Base-by-base conservation (phyloP, 1,140 invertebrate species). In the Antheraea pernyi region DNA sequence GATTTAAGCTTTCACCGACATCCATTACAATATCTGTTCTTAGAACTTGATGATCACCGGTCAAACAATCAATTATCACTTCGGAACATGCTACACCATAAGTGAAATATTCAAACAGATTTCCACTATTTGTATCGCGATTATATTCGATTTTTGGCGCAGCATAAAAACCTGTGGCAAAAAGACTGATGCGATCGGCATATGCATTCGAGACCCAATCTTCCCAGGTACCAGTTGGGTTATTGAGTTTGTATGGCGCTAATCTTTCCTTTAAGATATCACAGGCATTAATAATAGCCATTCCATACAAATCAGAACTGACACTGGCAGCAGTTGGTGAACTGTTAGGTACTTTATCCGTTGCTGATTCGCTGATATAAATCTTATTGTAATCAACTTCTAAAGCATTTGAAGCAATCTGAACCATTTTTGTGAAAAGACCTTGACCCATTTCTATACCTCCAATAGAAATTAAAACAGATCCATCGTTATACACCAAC, bases 401-500 rank as follows among this genome's bases (percentile, higher is more conserved):
- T 6, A 96, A 81, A 19, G 88, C 93, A 68, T 92, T 79, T 22
- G 91, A 92, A 9, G 92, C 93, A 6, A 94, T 91, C 93, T 95
- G 94, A 70, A 92, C 85, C 86, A 93, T 91, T 82, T 95, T 96
- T 8, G 95, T 95, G 74, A 95, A 94, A 7, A 96, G 84, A 7
- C 95, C 95, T 86, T 96, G 95, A 9, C 95, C 95, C 95, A 95
- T 95, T 91, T 96, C 95, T 71, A 95, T 93, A 30, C 95, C 95
- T 53, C 94, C 95, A 73, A 95, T 95, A n/a, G 93, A 90, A 37
- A 96, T 71, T 7, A 95, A 85, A 30, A 96, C 93, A 16, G 94
- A 94, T 30, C 93, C 93, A 67, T 95, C 95, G 59, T 92, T 93
- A 77, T 95, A 95, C 59, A 96, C 88, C 19, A 94, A 83, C 8